Percentiles rank a stretch among this genome's conserved stretches.
phyloP scores from a whole-genome alignment of 2,888 invertebrate genomes.

The Glyphotaelius pellucidus region DNA sequence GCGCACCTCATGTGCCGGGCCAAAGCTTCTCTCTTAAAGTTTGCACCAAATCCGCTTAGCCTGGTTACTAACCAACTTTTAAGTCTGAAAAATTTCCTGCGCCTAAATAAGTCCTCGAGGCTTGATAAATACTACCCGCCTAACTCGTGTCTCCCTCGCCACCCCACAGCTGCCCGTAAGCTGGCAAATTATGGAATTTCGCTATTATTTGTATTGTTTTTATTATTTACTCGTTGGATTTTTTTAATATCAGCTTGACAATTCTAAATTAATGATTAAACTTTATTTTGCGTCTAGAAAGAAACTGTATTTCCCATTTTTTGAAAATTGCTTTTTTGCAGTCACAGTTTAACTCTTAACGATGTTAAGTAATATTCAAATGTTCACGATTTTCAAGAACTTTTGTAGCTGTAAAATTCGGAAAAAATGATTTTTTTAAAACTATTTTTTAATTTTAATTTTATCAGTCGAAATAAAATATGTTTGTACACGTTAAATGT shows the following conservation, averaged over 20 bases:
- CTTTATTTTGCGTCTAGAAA: neutral
- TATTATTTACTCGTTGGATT: neutral
- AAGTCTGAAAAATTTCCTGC: slow-evolving; percentile 50
- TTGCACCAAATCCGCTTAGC: slow-evolving; percentile 20
- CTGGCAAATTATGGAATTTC: neutral
- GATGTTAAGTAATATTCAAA: no score
- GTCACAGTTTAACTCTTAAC: no score
- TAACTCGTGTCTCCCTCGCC: neutral
- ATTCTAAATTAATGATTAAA: neutral
- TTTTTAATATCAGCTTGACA: neutral
- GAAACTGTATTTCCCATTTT: neutral
- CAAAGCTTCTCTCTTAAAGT: slow-evolving; percentile 6
- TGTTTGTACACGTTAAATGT: no score
- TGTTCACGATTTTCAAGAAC: no score
- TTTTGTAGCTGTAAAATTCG: no score
- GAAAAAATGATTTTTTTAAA: no score
- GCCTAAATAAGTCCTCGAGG: slow-evolving; percentile 48
- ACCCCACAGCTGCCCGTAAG: neutral
- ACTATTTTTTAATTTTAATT: no score
- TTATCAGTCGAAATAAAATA: no score
- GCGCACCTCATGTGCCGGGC: neutral
- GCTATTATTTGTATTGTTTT: neutral
- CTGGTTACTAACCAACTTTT: slow-evolving; percentile 40
- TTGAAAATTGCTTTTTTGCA: no score
- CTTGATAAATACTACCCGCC: slow-evolving; percentile 14